phyloP scores from a whole-genome alignment of 2,113 vertebrate genomes.

The Indicator maculatus region DNA sequence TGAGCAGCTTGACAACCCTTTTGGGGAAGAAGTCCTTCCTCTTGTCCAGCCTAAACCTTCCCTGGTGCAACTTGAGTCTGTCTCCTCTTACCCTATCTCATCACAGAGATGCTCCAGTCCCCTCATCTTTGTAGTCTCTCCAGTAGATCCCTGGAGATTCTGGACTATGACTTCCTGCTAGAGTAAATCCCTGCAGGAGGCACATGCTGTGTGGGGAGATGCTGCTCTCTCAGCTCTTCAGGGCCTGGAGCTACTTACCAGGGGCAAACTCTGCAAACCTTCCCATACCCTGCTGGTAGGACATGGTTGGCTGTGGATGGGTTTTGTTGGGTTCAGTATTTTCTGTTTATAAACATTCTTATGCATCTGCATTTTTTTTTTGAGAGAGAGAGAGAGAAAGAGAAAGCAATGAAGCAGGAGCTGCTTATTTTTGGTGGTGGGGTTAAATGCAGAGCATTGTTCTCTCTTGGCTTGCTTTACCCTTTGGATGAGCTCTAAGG shows the following conservation, averaged over 20 bases:
- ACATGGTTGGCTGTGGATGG: fast-evolving
- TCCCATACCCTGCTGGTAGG: fast-evolving
- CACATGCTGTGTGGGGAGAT: background rate
- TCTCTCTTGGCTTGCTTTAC: background rate
- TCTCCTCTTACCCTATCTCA: too few species aligned
- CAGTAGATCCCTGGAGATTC: too few species aligned
- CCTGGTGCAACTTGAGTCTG: too few species aligned
- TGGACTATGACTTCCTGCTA: background rate
- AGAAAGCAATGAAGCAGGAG: background rate
- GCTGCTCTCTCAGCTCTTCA: background rate
- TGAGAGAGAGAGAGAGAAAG: background rate
- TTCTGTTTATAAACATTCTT: background rate
- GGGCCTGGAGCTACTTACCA: background rate
- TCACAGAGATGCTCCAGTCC: too few species aligned
- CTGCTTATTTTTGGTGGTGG: background rate
- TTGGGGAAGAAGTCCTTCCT: too few species aligned
- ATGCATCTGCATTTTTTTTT: background rate
- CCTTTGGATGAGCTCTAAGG: background rate
- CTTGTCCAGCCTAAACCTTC: too few species aligned
- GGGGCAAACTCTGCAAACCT: background rate
- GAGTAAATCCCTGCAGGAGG: background rate
- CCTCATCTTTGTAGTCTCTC: too few species aligned
- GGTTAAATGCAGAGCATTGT: background rate
- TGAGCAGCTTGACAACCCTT: too few species aligned
- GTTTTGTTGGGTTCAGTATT: background rate